These are phyloP conservation scores for Ophion ellenae DNA, from an alignment of 2,888 invertebrate species.

Conservation along the genomic window DNA sequence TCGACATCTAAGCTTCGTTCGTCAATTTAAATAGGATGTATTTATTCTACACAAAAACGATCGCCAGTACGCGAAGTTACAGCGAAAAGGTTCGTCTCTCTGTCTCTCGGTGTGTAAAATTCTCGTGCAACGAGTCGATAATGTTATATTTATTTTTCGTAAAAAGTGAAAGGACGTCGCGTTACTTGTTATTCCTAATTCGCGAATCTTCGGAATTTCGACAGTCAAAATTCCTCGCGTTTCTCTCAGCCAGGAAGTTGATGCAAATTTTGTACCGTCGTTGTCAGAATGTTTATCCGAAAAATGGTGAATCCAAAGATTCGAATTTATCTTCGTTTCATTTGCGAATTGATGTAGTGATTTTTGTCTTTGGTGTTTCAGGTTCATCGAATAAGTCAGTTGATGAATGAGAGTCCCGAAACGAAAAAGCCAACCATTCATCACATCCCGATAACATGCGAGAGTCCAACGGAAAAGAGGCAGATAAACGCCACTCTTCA, in stretches of 20 bases:
- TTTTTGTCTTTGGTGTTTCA: conserved; percentile 61
- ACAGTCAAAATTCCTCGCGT: conserved; percentile 16
- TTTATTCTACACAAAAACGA: conserved; percentile 71
- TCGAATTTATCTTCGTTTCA: conserved; percentile 2
- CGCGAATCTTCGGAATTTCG: conserved; percentile 33
- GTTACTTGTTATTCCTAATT: conserved; percentile 24
- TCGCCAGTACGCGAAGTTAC: conserved; percentile 70
- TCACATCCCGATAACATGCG: conserved; percentile 80
- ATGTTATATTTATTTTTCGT: conserved; percentile 35
- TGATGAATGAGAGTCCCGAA: conserved; percentile 82
- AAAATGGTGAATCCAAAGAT: conserved; percentile 62
- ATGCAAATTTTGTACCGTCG: not conserved
- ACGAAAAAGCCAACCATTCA: conserved; percentile 81
- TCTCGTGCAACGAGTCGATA: conserved; percentile 10
- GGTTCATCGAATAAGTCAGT: conserved; percentile 83
- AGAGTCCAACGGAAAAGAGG: conserved; percentile 81
- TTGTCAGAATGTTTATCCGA: conserved; percentile 60
- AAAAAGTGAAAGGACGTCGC: conserved; percentile 6
- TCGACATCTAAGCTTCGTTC: conserved; percentile 59
- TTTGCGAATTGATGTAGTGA: conserved; percentile 2
- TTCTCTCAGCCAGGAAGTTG: not conserved
- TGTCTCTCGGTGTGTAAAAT: conserved; percentile 22
- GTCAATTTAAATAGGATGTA: conserved; percentile 74
- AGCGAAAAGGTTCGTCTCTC: conserved; percentile 72
- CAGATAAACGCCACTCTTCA: conserved; percentile 82